Evolutionary conservation across 1,140 invertebrate genomes (phyloP).

Genomic region (Hormaphis cornu): DNA sequence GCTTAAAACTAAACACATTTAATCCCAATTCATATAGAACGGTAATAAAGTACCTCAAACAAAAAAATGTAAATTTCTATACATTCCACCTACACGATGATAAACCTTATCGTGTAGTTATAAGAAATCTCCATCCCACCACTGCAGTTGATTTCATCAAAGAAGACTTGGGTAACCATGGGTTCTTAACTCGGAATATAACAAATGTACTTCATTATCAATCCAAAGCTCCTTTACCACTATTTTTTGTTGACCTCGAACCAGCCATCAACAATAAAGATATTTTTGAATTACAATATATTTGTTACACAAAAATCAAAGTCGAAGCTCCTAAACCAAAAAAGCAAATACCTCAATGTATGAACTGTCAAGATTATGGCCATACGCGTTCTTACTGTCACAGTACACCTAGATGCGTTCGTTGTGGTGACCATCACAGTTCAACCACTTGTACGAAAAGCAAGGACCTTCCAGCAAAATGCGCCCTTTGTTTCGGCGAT

Average conservation of each 20-base stretch:
- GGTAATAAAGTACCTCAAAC: not conserved
- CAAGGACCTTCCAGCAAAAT: conserved; percentile 39
- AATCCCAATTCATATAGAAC: not conserved
- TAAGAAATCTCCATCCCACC: conserved; percentile 6
- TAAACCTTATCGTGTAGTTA: not conserved
- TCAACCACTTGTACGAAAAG: conserved; percentile 42
- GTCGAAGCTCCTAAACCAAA: conserved; percentile 39
- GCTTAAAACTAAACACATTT: not conserved
- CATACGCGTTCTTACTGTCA: conserved; percentile 40
- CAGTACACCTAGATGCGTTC: conserved; percentile 39
- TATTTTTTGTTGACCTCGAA: not conserved
- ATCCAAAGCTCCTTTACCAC: not conserved
- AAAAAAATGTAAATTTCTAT: not conserved
- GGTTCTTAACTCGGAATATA: not conserved
- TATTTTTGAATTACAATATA: not conserved
- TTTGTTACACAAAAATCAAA: conserved; percentile 34
- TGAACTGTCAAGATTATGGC: conserved; percentile 15
- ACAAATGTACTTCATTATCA: not conserved
- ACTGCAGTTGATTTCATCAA: not conserved
- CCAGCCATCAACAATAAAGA: not conserved
- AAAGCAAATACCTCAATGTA: conserved; percentile 38
- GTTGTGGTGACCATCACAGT: conserved; percentile 41
- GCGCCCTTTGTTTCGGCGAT: conserved; percentile 39
- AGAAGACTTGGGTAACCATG: not conserved
- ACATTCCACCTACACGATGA: not conserved